phyloP scores from a whole-genome alignment of 2,888 invertebrate genomes.

The Tetragonisca angustula region DNA sequence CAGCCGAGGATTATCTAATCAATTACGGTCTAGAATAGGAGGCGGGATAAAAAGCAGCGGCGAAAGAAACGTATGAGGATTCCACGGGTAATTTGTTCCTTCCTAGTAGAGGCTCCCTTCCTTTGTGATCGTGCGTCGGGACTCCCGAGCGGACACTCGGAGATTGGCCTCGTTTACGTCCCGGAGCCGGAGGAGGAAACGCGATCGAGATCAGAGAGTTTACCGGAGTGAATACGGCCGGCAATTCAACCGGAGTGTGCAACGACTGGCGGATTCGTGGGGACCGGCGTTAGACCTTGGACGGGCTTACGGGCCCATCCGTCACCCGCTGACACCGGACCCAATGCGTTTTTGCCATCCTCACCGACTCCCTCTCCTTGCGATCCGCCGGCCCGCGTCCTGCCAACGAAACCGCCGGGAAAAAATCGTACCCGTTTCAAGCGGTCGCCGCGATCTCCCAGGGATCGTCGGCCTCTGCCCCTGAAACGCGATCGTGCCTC shows the following conservation, averaged over 20 bases:
- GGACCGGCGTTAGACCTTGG: conserved; percentile 68
- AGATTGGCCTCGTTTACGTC: conserved; percentile 19
- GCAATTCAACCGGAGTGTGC: conserved; percentile 1
- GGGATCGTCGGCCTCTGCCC: conserved; percentile 22
- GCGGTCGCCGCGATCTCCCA: conserved; percentile 11
- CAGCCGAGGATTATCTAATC: conserved; percentile 30
- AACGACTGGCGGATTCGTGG: conserved; percentile 64
- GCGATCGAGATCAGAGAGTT: conserved; percentile 53
- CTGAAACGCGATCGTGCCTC: conserved; percentile 7
- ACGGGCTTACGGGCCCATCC: conserved; percentile 77
- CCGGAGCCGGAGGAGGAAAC: neutral
- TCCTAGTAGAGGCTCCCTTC: neutral
- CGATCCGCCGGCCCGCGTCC: conserved; percentile 54
- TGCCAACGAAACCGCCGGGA: conserved; percentile 55
- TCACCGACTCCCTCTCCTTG: conserved; percentile 38
- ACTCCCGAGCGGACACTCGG: neutral
- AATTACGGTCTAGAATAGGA: conserved; percentile 26
- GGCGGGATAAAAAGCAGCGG: neutral
- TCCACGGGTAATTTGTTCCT: conserved; percentile 17
- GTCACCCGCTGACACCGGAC: conserved; percentile 80
- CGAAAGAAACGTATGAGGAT: neutral
- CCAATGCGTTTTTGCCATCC: conserved; percentile 75
- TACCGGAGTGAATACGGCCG: conserved; percentile 36
- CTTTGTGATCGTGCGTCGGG: neutral
- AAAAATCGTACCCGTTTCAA: conserved; percentile 54